Conservation (phyloP, 92 coral and sea anemone species). For the Epizoanthus stellaris region DNA sequence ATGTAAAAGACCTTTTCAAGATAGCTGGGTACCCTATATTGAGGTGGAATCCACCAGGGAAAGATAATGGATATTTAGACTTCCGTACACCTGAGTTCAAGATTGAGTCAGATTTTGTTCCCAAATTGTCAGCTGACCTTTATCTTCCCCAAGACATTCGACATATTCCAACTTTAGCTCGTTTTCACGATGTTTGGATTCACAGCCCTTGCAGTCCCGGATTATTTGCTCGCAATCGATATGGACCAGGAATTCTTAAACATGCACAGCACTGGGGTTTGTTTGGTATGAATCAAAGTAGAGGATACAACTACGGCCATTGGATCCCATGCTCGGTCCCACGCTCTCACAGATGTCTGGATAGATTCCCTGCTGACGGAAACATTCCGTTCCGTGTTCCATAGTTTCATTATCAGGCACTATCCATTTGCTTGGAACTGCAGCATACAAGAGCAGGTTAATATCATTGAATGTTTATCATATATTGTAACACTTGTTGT, state of each 20-base stretch:
- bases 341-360: slow-evolving; percentile 42
- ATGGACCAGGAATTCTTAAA: slow-evolving; percentile 53
- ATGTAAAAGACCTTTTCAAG: slow-evolving; percentile 25
- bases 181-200: slow-evolving; percentile 38
- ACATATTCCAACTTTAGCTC: not conserved
- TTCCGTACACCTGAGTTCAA: slow-evolving; percentile 6
- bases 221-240: slow-evolving; percentile 55
- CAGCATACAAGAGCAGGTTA: too few species aligned
- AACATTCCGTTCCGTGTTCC: slow-evolving; percentile 57
- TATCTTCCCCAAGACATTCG: slow-evolving; percentile 60
- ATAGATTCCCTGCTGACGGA: slow-evolving; percentile 62
- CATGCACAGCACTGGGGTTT: slow-evolving; percentile 58
- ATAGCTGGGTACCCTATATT: slow-evolving; percentile 38
- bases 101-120: not conserved
- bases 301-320: slow-evolving; percentile 39
- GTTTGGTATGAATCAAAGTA: slow-evolving; percentile 15
- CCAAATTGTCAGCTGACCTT: slow-evolving; percentile 17
- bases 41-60: not conserved
- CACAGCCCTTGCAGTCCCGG: slow-evolving; percentile 56
- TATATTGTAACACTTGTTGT: too few species aligned
- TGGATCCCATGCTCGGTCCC: slow-evolving; percentile 45
- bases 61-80: not conserved
- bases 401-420: too few species aligned
- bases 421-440: too few species aligned
- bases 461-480: too few species aligned